phyloP scores from a whole-genome alignment of 2,888 invertebrate species.

The Arge pagana region DNA sequence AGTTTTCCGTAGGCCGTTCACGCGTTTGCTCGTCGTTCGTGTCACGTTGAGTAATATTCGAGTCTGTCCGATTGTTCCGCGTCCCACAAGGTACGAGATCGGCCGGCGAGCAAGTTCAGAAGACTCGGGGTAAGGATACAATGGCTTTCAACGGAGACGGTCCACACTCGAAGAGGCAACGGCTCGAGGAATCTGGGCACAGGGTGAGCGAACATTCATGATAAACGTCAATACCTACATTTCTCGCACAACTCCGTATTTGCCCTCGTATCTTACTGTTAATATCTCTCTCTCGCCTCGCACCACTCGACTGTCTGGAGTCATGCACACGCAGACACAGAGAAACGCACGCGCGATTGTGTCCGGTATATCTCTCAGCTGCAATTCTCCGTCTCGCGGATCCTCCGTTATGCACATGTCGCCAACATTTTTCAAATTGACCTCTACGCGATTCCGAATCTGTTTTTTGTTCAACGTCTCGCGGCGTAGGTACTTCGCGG shows the following conservation, averaged over 20 bases:
- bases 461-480: constrained; percentile 12
- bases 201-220: constrained; percentile 50
- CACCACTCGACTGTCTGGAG: too few species aligned
- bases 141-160: constrained; percentile 62
- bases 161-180: constrained; percentile 58
- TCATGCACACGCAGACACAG: too few species aligned
- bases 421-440: too few species aligned
- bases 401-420: constrained; percentile 20
- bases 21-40: constrained; percentile 47
- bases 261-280: too few species aligned
- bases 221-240: too few species aligned
- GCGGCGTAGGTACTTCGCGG: constrained; percentile 26
- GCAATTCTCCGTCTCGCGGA: constrained; percentile 27
- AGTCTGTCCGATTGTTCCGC: constrained; percentile 38
- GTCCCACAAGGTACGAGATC: constrained; percentile 5
- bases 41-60: constrained; percentile 36
- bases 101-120: not conserved
- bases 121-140: not conserved
- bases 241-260: too few species aligned
- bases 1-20: constrained; percentile 53
- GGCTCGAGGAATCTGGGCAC: constrained; percentile 56
- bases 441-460: constrained; percentile 29
- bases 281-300: too few species aligned
- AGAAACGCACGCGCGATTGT: too few species aligned
- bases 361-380: too few species aligned